These are phyloP conservation scores for Anneissia japonica DNA, from an alignment of 35 echinoderm and acorn worm species.

Conservation along the genomic window DNA sequence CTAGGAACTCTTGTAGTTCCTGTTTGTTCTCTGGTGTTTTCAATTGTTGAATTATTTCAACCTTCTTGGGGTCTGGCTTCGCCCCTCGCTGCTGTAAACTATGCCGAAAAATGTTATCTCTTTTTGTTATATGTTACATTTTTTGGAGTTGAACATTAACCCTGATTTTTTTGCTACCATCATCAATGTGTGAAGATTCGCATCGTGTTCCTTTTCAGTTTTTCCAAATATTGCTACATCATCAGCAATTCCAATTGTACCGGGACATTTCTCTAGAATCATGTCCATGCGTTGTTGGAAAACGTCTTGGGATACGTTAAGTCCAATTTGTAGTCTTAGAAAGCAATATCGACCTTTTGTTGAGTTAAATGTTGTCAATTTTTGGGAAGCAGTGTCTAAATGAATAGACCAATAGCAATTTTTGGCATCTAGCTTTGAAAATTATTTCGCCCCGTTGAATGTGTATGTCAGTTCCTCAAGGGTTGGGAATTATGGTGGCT, in stretches of 20 bases:
- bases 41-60: constrained; percentile 14
- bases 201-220: constrained; percentile 25
- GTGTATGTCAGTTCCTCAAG: too few relatives aligned
- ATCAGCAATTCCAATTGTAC: constrained; percentile 21
- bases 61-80: constrained; percentile 16
- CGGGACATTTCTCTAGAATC: constrained; percentile 5
- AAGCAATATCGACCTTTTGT: constrained; percentile 42
- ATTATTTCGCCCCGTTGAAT: too few relatives aligned
- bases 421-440: too few relatives aligned
- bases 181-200: constrained; percentile 11
- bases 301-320: constrained; percentile 14
- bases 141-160: constrained; percentile 26
- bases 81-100: constrained; percentile 26
- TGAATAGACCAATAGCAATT: too few relatives aligned
- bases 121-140: constrained; percentile 30
- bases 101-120: constrained; percentile 43
- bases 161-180: constrained; percentile 7
- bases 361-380: neutral
- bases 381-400: too few relatives aligned
- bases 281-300: constrained; percentile 20
- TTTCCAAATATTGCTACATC: constrained; percentile 11
- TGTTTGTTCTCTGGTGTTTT: constrained; percentile 25
- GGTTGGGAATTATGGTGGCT: too few relatives aligned
- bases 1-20: constrained; percentile 30
- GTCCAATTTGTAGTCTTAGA: constrained; percentile 39